A percentile compares a stretch with the other conserved stretches of the same genome.
Conservation (phyloP, 2,113 vertebrate species). For the Eleginops maclovinus region DNA sequence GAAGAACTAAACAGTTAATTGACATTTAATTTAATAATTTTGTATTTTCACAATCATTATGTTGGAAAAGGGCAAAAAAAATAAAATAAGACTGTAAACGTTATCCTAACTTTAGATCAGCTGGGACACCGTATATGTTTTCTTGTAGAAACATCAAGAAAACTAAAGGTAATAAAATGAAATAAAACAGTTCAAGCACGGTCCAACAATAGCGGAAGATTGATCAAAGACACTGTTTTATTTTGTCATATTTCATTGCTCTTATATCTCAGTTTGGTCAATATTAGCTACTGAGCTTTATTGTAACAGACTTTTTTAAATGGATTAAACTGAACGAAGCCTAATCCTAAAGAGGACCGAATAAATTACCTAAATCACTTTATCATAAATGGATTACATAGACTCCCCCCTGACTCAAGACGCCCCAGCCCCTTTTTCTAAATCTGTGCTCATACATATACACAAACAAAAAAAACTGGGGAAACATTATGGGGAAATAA, state of each 20-base stretch:
- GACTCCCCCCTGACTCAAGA: constrained; percentile 29
- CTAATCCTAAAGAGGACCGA: constrained; percentile 72
- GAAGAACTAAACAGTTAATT: not conserved
- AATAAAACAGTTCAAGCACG: not conserved
- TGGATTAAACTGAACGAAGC: constrained; percentile 67
- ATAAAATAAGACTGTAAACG: not conserved
- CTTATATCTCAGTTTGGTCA: constrained; percentile 22
- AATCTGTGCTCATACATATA: not conserved
- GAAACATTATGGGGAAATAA: not conserved
- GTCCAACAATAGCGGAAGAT: not conserved
- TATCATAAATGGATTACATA: constrained; percentile 72
- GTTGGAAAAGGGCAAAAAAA: not conserved
- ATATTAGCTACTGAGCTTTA: constrained; percentile 14
- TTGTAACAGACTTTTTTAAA: constrained; percentile 44
- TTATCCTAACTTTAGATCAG: not conserved
- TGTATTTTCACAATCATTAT: not conserved
- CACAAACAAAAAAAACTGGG: not conserved
- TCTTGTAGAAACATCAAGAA: not conserved
- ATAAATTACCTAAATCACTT: constrained; percentile 69
- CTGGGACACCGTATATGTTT: not conserved
- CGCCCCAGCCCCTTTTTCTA: constrained; percentile 14
- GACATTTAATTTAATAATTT: not conserved
- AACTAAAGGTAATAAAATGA: not conserved
- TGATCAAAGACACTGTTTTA: not conserved
- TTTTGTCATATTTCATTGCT: not conserved